Evolutionary conservation across 1,140 invertebrate species (phyloP), one percentile per base, ranked within the genome.

Genomic region (Conus betulinus): DNA sequence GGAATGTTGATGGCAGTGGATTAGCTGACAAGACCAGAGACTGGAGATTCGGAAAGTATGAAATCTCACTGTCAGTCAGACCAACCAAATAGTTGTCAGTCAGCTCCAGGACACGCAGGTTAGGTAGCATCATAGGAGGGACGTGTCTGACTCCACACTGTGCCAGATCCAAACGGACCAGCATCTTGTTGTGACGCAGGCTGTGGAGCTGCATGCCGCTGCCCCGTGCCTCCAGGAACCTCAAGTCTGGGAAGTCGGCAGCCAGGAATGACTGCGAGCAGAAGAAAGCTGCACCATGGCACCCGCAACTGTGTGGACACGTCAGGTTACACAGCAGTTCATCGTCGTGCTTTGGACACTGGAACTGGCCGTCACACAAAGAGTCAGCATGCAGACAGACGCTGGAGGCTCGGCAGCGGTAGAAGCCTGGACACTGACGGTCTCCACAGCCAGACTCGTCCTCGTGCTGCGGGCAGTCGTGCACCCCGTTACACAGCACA

Each of bases 261-360:
- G 84, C 74, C 23, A 13, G 25, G n/a, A 84, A 39, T 3, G n/a
- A 13, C n/a, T 51, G 20, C 0, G 71, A 53, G 39, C 88, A 89
- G 8, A 84, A 85, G 76, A 81, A 78, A 51, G 84, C 88, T 20
- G 20, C 5, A 7, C 71, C 71, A 53, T 74, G 13, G 52, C 88
- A 86, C 6, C 27, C 53, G 51, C 88, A 89, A 25, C 82, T 85
- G 1, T 78, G 57, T n/a, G 88, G 88, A 53, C 84, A 89, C 0
- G 84, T 89, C 0, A 60, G 23, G 53, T 89, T 63, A 67, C 88
- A 89, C 60, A 89, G 63, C 11, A 86, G 3, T 52, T 89, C 88
- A 25, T 89, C 88, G 53, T n/a, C n/a, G n/a, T n/a, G n/a, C n/a
- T n/a, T n/a, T n/a, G n/a, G n/a, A n/a, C n/a, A n/a, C n/a, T n/a